phyloP scores from a whole-genome alignment of 1,140 invertebrate genomes.

The Lucilia cuprina region DNA sequence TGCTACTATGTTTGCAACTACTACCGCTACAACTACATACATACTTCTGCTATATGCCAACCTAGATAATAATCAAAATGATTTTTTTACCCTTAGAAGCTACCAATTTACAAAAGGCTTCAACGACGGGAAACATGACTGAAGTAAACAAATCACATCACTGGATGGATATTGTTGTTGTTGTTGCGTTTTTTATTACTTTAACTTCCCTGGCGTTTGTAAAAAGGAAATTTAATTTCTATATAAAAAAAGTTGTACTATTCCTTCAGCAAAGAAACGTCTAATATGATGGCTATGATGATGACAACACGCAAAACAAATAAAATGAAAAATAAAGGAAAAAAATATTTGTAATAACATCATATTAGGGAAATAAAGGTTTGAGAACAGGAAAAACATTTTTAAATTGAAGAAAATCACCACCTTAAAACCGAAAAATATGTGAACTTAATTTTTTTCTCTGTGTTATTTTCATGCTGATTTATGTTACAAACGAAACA shows the following conservation, averaged over 20 bases:
- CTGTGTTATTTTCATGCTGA: not conserved
- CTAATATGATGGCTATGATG: not conserved
- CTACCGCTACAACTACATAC: not conserved
- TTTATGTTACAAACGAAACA: not conserved
- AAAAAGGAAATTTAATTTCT: conserved; percentile 1
- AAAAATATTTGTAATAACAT: not conserved
- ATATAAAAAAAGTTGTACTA: not conserved
- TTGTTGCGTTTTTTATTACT: not conserved
- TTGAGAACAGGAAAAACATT: not conserved
- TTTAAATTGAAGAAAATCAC: conserved; percentile 1
- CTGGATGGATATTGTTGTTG: not conserved
- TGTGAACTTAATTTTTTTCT: not conserved
- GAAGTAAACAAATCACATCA: conserved; percentile 17
- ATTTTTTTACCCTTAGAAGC: not conserved
- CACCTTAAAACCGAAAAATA: not conserved
- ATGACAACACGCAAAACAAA: conserved; percentile 5
- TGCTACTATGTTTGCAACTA: not conserved
- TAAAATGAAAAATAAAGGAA: not conserved
- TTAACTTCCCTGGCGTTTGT: not conserved
- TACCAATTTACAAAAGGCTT: not conserved
- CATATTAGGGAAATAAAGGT: not conserved
- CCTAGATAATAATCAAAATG: not conserved
- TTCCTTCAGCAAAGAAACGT: not conserved
- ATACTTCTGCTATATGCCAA: not conserved
- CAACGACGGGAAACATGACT: not conserved